Conservation (phyloP, 2,797 vertebrate genomes). For the Morus bassanus region DNA sequence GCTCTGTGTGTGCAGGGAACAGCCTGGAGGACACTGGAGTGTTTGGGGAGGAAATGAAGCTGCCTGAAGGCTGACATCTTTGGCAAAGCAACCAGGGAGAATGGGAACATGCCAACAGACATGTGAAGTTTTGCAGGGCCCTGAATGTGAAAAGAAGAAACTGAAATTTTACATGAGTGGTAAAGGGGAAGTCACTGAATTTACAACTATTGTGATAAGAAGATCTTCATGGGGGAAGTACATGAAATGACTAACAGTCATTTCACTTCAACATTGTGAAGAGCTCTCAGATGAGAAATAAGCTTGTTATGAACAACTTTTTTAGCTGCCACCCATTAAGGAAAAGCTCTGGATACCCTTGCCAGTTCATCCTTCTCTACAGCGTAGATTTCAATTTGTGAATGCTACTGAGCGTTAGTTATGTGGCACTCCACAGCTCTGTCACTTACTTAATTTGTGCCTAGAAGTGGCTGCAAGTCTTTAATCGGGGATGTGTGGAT, state of each 20-base stretch:
- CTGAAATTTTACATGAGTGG: background rate
- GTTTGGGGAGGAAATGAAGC: background rate
- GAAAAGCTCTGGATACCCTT: background rate
- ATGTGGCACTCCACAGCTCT: rapidly evolving
- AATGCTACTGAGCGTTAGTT: background rate
- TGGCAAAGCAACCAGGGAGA: background rate
- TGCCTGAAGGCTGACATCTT: background rate
- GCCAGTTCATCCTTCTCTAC: background rate
- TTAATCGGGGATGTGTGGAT: background rate
- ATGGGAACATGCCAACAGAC: background rate
- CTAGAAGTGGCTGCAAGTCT: background rate
- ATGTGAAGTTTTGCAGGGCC: background rate
- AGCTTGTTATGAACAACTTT: background rate
- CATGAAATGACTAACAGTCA: background rate
- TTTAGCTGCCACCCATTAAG: background rate
- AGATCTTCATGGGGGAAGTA: background rate
- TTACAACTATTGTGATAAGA: background rate
- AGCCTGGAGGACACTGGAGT: background rate
- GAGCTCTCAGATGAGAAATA: background rate
- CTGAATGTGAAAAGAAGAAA: background rate
- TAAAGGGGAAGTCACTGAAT: background rate
- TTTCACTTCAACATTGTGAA: background rate
- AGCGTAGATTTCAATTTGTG: background rate
- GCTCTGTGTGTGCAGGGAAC: background rate
- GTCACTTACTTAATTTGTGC: background rate